Evolutionary conservation across 2,888 invertebrate genomes (phyloP), one percentile per base, ranked within the genome.

Genomic region (Diadegma fenestrale): DNA sequence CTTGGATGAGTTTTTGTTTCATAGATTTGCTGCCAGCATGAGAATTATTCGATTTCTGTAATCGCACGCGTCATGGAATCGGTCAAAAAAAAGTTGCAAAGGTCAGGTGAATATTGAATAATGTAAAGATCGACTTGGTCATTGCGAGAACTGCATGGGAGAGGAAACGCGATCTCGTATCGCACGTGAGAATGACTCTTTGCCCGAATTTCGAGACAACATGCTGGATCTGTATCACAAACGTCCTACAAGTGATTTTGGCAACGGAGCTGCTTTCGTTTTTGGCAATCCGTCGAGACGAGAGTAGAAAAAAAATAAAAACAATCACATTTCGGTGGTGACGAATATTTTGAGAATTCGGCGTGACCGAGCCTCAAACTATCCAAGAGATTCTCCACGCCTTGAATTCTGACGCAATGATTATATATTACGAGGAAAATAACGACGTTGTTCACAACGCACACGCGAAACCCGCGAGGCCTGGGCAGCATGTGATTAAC

Each of bases 301-400:
- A 63, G n/a, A 76, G 19, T 10, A 22, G 33, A 45, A 51, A 66
- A 48, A 8, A n/a, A 48, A 33, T 6, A 33, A 76, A 76, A 66
- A 41, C 58, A 51, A 73, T 41, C 33, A 33, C 45, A 63, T 17
- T 4, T 41, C 37, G 22, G 77, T 63, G 43, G n/a, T 33, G 51
- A 30, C 12, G 30, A 73, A 75, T 75, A 80, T 84, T 69, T 75
- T 30, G n/a, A 58, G 54, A 80, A 80, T 69, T 22, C 30, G 48
- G 37, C 17, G 54, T 54, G 80, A 68, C n/a, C 37, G 76, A 81
- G 41, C 54, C 45, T 63, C 7, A 66, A 17, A 69, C 17, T 30
- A 30, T 48, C 17, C 54, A 26, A 51, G 69, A 76, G 66, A 76
- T 82, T 80, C 51, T 71, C n/a, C 51, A 22, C 51, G 19, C 51